A percentile compares a stretch with the other conserved stretches of the same genome.
Conservation (phyloP, 2,888 invertebrate genomes). For the Phortica magna region DNA sequence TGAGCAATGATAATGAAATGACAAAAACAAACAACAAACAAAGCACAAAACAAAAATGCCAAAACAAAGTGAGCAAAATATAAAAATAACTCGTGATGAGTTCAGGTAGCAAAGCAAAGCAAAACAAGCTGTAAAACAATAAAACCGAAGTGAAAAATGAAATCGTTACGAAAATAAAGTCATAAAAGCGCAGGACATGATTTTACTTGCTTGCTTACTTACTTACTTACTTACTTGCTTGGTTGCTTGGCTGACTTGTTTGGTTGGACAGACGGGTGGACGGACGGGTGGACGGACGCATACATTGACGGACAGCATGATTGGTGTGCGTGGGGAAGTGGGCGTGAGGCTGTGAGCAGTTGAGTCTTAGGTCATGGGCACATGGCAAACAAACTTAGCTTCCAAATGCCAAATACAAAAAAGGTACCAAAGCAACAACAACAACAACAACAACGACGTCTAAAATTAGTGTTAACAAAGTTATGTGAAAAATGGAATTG, state of each 20-base stretch:
- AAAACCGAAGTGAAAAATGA: neutral
- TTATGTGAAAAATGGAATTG: neutral
- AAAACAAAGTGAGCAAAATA: neutral
- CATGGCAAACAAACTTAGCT: too few species aligned
- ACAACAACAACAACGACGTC: neutral
- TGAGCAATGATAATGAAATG: too few species aligned
- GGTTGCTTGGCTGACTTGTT: too few species aligned
- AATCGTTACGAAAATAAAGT: slow-evolving; percentile 3
- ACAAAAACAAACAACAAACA: neutral
- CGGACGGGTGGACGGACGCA: neutral
- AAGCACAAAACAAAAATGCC: neutral
- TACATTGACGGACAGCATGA: too few species aligned
- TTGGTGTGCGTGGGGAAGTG: neutral
- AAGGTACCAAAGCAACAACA: too few species aligned
- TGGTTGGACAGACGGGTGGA: too few species aligned
- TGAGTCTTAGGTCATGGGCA: neutral
- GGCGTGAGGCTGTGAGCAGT: neutral
- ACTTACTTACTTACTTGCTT: too few species aligned
- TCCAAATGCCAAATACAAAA: too few species aligned
- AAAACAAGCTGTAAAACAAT: neutral
- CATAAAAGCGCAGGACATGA: neutral
- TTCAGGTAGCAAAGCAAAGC: too few species aligned
- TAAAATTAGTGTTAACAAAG: neutral
- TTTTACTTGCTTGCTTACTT: too few species aligned
- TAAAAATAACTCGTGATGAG: neutral